These are phyloP conservation scores for Chymomyza procnemis DNA, from an alignment of 2,888 invertebrate species.

Conservation along the genomic window DNA sequence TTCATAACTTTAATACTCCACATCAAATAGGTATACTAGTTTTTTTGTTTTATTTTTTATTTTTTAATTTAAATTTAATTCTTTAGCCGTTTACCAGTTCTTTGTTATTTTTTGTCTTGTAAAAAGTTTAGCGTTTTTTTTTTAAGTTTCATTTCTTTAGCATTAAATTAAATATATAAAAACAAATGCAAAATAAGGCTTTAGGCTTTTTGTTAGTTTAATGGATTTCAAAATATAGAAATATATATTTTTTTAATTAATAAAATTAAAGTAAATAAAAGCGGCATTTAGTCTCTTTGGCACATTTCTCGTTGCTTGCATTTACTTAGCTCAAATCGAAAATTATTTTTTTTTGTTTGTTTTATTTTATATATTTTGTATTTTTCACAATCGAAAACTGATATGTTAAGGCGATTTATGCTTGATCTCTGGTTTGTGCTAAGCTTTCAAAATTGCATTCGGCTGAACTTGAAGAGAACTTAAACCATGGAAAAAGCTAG, in stretches of 20 bases:
- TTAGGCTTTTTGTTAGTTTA: conserved; percentile 4
- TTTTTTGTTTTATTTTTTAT: not conserved
- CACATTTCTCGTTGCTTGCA: conserved; percentile 43
- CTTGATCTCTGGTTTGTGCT: conserved; percentile 16
- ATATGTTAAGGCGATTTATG: conserved; percentile 37
- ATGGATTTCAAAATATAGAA: too few relatives aligned
- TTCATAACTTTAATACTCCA: conserved; percentile 44
- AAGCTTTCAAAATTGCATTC: conserved; percentile 8
- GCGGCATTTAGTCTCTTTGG: conserved; percentile 52
- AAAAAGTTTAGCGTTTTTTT: conserved; percentile 13
- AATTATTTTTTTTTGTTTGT: not conserved
- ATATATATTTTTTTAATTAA: not conserved
- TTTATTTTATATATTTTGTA: not conserved
- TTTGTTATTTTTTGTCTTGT: conserved; percentile 9
- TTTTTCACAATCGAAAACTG: conserved; percentile 42
- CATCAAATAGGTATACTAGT: conserved; percentile 34
- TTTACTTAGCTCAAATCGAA: not conserved
- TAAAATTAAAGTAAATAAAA: conserved; percentile 14
- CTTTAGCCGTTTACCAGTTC: not conserved
- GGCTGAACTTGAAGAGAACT: not conserved
- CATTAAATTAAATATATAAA: not conserved
- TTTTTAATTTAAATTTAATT: not conserved
- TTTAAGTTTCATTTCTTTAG: not conserved
- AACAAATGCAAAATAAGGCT: not conserved
- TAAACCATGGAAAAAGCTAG: not conserved